Base-by-base conservation (phyloP, 2,113 vertebrate genomes). In the Mustela lutreola region DNA sequence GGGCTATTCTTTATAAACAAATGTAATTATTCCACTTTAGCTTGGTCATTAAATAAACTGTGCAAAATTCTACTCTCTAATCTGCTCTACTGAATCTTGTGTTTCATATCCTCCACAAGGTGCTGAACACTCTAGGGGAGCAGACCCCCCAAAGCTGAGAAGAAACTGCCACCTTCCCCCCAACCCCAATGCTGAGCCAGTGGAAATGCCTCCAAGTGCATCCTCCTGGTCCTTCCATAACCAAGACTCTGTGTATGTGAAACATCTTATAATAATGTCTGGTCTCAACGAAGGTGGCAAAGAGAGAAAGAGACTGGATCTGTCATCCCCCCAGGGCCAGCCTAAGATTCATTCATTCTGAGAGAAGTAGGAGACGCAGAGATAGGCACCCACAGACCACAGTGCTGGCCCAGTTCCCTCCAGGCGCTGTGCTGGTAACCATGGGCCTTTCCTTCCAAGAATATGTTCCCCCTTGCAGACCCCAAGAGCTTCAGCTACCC, bases 381-480 rank as follows among this genome's bases (percentile, higher is more conserved):
- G 10, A 33, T 10, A 9, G 58, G n/a, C 6, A 16, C 1, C 36
- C 63, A 22, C 31, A 21, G 63, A 70, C 42, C 58, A 3, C 18
- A 8, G 48, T 4, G 67, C 45, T 7, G 31, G 63, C 18, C 71
- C 18, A 7, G 60, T 28, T 19, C 70, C 45, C 5, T 48, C 19
- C 33, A 48, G 11, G 3, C 1, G 8, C 6, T 1, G 18, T 6
- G 36, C 0, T 26, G 24, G 19, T 11, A 53, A 39, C 33, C 28
- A 0, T 0, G 6, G 4, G 0, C 16, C 15, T 36, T 15, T 2
- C 8, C 60, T 31, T 60, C 75, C 1, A 36, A 39, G 65, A 28
- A 11, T 0, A 1, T 0, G 2, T 39, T n/a, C 33, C 11, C 15
- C n/a, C 15, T 58, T 1, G 11, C 4, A 18, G 53, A 39, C 8